Evolutionary conservation across 2,113 vertebrate genomes (phyloP), one percentile per base, ranked within the genome.

Genomic region (Gasterosteus nipponicus): DNA sequence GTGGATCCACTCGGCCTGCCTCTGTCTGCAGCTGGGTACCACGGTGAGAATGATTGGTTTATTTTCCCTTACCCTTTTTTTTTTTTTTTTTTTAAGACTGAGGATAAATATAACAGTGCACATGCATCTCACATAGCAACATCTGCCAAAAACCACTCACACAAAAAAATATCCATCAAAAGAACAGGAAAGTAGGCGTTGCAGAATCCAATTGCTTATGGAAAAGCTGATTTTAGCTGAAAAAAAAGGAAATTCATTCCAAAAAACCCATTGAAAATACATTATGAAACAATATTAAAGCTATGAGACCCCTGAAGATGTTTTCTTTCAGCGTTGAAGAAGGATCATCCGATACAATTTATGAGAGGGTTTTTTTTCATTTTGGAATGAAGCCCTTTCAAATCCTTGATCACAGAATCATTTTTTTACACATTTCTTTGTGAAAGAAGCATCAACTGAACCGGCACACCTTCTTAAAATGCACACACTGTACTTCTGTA

Each of bases 101-200:
- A 69, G 51, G 47, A 85, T 62, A 57, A 69, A 76, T 67, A 47
- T 51, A 77, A 79, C 56, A 35, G 57, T 33, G 78, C 58, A 58
- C 38, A 33, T 61, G 53, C 49, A 72, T 82, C 71, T 81, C 59
- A 74, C 14, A 66, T 22, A 60, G 69, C 47, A 49, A 68, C 69
- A 81, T 59, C 72, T 72, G 65, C 73, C 78, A 61, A 70, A 66
- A 80, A 76, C 59, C 41, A n/a, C 69, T 69, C 73, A 86, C 66
- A 84, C 81, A 81, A 54, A 86, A 26, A 65, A 46, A 60, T 51
- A 77, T 75, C 72, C 54, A 76, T 77, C 59, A 77, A 71, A 70
- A n/a, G 46, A 60, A 47, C 10, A 38, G 51, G 44, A 51, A 79
- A 61, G 42, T 63, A 51, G 73, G 58, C 44, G 39, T 44, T 75